phyloP scores from a whole-genome alignment of 2,113 vertebrate genomes.

The Centropristis striata region DNA sequence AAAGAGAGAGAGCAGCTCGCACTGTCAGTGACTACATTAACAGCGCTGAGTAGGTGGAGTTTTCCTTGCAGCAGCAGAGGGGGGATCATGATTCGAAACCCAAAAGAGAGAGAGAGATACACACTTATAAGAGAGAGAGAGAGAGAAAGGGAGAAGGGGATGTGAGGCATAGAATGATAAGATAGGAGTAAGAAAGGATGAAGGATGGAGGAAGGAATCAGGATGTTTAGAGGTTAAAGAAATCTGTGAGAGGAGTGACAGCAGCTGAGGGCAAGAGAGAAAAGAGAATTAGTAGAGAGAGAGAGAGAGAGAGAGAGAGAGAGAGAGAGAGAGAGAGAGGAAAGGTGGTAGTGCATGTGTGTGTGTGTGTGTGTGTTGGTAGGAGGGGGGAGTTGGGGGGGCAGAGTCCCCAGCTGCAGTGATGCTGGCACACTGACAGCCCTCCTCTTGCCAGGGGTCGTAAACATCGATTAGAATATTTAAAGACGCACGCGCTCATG shows the following conservation, averaged over 20 bases:
- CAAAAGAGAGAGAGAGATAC: slow-evolving; percentile 49
- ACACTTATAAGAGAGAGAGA: slow-evolving; percentile 29
- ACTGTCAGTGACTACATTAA: slow-evolving; percentile 84
- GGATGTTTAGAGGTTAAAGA: slow-evolving; percentile 53
- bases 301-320: slow-evolving; percentile 4
- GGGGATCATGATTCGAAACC: slow-evolving; percentile 79
- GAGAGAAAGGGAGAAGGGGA: slow-evolving; percentile 17
- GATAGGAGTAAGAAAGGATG: slow-evolving; percentile 1
- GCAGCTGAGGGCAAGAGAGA: slow-evolving; percentile 23
- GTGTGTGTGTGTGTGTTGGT: slow-evolving; percentile 9
- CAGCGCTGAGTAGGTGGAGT: slow-evolving; percentile 84
- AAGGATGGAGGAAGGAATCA: background rate
- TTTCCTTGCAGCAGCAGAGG: slow-evolving; percentile 81
- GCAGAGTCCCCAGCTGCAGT: slow-evolving; percentile 66
- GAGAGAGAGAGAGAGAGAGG: slow-evolving; percentile 1
- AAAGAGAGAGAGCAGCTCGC: slow-evolving; percentile 41
- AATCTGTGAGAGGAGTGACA: slow-evolving; percentile 29
- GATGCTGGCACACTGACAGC: slow-evolving; percentile 69
- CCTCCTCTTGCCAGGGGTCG: slow-evolving; percentile 63
- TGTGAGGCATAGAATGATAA: background rate
- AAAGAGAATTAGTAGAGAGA: slow-evolving; percentile 1
- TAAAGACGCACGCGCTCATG: slow-evolving; percentile 57
- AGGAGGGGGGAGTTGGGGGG: slow-evolving; percentile 38
- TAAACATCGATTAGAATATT: slow-evolving; percentile 83
- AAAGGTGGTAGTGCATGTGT: background rate